Conservation (phyloP, 2,113 vertebrate genomes). For the Planiliza haematocheilus region DNA sequence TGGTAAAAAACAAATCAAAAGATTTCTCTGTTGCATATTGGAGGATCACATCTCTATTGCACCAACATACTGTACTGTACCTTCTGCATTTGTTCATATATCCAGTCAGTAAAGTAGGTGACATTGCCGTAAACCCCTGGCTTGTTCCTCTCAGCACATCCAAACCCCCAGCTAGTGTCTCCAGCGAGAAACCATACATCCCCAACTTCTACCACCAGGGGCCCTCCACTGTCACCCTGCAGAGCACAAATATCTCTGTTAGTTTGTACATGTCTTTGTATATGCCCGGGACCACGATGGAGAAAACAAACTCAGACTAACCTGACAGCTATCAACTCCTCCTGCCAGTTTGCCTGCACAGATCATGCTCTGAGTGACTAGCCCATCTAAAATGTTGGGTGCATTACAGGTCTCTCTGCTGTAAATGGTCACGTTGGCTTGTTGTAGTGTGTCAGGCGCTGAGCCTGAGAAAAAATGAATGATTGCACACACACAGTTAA, state of each 20-base stretch:
- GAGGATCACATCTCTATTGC: background rate
- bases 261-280: background rate
- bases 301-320: constrained; percentile 59
- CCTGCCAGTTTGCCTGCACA: constrained; percentile 89
- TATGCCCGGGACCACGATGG: background rate
- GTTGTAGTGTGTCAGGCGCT: constrained; percentile 81
- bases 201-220: constrained; percentile 84
- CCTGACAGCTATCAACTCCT: constrained; percentile 91
- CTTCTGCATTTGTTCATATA: constrained; percentile 89
- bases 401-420: constrained; percentile 81
- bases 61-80: constrained; percentile 70
- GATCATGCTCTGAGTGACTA: constrained; percentile 88
- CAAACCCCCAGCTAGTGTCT: constrained; percentile 92
- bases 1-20: too few species aligned
- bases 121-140: constrained; percentile 93
- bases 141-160: constrained; percentile 85
- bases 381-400: constrained; percentile 70
- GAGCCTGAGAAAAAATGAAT: constrained; percentile 73
- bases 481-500: background rate
- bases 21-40: background rate
- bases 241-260: constrained; percentile 25
- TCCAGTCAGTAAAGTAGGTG: constrained; percentile 87
- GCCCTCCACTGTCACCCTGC: constrained; percentile 96
- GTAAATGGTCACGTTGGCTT: constrained; percentile 84
- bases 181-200: constrained; percentile 91